Evolutionary conservation across 2,113 vertebrate genomes (phyloP), one percentile per base, ranked within the genome.

Genomic region (Opisthocomus hoazin): DNA sequence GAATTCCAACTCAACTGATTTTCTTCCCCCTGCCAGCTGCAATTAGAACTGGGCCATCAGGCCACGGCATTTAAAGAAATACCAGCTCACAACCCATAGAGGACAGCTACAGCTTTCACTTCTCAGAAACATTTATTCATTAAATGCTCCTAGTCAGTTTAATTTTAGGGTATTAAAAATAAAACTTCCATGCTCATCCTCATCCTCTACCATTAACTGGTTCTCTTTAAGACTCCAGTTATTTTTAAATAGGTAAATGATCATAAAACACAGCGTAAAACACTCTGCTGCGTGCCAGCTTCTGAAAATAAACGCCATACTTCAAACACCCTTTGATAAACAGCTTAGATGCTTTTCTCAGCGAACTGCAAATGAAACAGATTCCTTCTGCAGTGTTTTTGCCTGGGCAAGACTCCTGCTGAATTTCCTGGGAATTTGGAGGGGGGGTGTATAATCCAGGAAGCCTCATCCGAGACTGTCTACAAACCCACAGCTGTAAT

Each of bases 391-490:
- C 8, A 27, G 34, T 12, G 20, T 39, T 73, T 5, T 10, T 51
- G 39, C 69, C 39, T 17, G 45, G 66, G 6, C 30, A 80, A 26
- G 20, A 22, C 5, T 65, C 30, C 51, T 84, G 77, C 26, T 84
- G 51, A 36, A 75, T 66, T 58, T 53, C 30, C n/a, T 23, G 36
- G 53, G 34, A 23, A 30, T 87, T 39, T 53, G n/a, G 24, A 70
- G 12, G 8, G 5, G 11, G 2, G 13, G 7, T 16, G 3, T 69
- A 3, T 12, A 32, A 66, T 4, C 15, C 4, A 17, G 50, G 54
- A 87, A 83, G 39, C 10, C 23, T 76, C 39, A 78, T 6, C 48
- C 0, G 0, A 73, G 26, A 56, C 12, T 10, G 14, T 15, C 65
- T 57, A 10, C 21, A 86, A 69, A 80, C 15, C 20, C 63, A 21